Evolutionary conservation across 2,113 vertebrate genomes (phyloP), one percentile per base, ranked within the genome.

Genomic region (Entelurus aequoreus): DNA sequence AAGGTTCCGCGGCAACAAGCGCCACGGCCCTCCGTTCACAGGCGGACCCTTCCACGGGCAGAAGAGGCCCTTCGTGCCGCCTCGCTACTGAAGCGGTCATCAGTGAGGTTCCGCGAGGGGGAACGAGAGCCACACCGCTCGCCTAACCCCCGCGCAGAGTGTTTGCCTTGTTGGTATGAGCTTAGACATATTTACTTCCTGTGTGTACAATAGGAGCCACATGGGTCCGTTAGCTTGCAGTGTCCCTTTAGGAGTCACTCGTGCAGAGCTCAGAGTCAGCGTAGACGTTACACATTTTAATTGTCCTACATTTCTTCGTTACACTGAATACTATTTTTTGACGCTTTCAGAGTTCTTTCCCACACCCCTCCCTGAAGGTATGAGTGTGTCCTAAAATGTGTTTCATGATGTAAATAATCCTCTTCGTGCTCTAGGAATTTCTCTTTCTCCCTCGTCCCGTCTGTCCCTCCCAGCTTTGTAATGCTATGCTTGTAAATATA

Each of bases 61-160:
- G 10, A 97, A 97, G 87, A 94, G 95, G 86, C 95, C 95, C 49
- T 97, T 94, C 81, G 88, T 94, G 21, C 94, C 94, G 68, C 95
- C 94, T 54, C 93, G 94, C 89, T 97, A 97, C 92, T 97, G 93
- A 95, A 66, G 74, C 63, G 73, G 71, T 74, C 76, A 5, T 56
- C 81, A 58, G 6, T 49, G 63, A 78, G 69, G 60, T 62, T 79
- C 77, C 65, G 75, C 78, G 65, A 46, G 75, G 80, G 65, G 71
- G 55, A 78, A 77, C 56, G 47, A 62, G 72, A 80, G 69, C 68
- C 57, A 60, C 74, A 74, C 65, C 36, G 70, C 78, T 68, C 74
- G 61, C 16, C 67, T 68, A 67, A 48, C 37, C 19, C 59, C 63
- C 62, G 54, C 63, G 71, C 71, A 63, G 72, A 68, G 77, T 79